phyloP scores from a whole-genome alignment of 2,113 vertebrate genomes.

The Trochalopteron elliotii region DNA sequence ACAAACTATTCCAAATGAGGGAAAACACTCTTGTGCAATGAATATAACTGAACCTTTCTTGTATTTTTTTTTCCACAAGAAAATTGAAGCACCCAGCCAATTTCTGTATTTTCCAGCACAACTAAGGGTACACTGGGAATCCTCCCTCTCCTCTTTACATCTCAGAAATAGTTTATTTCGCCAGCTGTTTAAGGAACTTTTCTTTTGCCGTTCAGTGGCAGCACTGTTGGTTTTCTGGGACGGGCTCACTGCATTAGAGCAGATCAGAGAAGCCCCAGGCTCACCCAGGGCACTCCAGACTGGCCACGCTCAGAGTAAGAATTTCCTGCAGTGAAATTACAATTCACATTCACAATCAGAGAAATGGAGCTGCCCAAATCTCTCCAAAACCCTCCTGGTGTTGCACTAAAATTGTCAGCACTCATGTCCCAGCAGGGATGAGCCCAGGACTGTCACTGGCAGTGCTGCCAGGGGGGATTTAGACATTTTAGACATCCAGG shows the following conservation, averaged over 20 bases:
- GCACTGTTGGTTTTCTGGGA: background rate
- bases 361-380: background rate
- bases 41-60: background rate
- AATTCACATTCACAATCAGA: background rate
- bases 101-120: background rate
- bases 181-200: background rate
- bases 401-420: background rate
- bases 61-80: no score
- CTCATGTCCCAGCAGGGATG: background rate
- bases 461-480: background rate
- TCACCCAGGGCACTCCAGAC: background rate
- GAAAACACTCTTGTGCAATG: background rate
- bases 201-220: background rate
- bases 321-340: background rate
- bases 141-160: background rate
- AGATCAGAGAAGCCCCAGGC: background rate
- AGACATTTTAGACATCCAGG: background rate
- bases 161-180: background rate
- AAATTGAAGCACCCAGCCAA: no score
- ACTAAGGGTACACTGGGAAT: background rate
- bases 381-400: background rate
- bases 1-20: background rate
- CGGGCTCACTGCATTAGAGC: background rate
- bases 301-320: background rate
- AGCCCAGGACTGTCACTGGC: background rate